A percentile compares a stretch with the other conserved stretches of the same genome.
Evolutionary conservation across 2,113 vertebrate genomes (phyloP).

Genomic region (Mormoops blainvillei): DNA sequence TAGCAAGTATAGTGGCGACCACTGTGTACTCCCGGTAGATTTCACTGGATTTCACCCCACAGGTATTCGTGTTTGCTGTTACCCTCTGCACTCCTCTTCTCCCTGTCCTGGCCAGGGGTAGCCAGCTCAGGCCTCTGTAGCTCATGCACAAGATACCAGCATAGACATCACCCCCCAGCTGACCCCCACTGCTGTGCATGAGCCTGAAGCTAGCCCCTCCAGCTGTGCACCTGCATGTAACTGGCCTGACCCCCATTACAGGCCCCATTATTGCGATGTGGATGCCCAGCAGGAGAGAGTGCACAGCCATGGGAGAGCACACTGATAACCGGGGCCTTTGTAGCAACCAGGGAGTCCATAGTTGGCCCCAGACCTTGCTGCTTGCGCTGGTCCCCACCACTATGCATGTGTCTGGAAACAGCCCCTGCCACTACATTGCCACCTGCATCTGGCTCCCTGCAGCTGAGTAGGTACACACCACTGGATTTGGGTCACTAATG

Average conservation of each 20-base stretch:
- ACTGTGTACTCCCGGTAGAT: neutral
- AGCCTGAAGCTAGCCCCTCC: neutral
- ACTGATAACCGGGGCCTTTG: neutral
- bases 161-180: neutral
- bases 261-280: neutral
- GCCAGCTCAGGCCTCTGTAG: neutral
- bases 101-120: neutral
- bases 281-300: neutral
- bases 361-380: neutral
- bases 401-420: neutral
- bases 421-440: neutral
- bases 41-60: neutral
- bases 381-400: neutral
- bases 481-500: neutral
- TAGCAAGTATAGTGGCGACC: neutral
- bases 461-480: neutral
- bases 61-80: neutral
- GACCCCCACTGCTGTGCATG: neutral
- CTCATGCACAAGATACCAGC: neutral
- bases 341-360: neutral
- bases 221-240: neutral
- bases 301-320: neutral
- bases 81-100: neutral
- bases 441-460: neutral
- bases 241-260: neutral